Evolutionary conservation across 2,888 invertebrate genomes (phyloP), one percentile per base, ranked within the genome.

Genomic region (Cheilosia urbana): DNA sequence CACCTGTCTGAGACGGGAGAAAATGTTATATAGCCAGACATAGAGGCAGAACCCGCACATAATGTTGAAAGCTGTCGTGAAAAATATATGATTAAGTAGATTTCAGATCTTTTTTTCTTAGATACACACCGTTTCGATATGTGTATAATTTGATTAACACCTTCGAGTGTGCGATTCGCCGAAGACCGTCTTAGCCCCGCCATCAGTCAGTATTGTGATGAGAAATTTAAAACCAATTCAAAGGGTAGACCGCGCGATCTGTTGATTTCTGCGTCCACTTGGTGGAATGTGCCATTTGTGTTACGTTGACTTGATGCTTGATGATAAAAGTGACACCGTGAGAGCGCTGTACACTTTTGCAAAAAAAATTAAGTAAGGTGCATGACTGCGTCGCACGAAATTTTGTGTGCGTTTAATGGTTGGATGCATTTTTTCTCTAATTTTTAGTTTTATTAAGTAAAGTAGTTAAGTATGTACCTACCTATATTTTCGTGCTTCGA

Each of bases 71-170:
- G 34, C 15, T 27, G 13, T 13, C 11, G 47, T 19, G 24, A 55
- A 55, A 62, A 57, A 58, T 45, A 19, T 19, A 30, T 66, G 58
- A 68, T 76, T 51, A 60, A 76, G 68, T 60, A 53, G 19, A 30
- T 68, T 68, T 53, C 30, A 62, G 60, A 58, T 40, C 15, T 27
- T 51, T 21, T 49, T 57, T 11, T 9, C n/a, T 57, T 37, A 66
- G 66, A 76, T 66, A 58, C 34, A 30, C 63, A 30, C 30, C 37
- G 71, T 37, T 4, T 24, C 37, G 27, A 40, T 51, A n/a, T 13
- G 17, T 11, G 4, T 17, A 17, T 49, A 27, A 40, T 66, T 65
- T 75, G 75, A 75, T 75, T 75, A 75, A 58, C 75, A 75, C 75
- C 65, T 66, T 58, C 65, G 49, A 49, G 17, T 21, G 42, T 73